Base-by-base conservation (phyloP, 2,797 vertebrate genomes). In the Sarcophilus harrisii region DNA sequence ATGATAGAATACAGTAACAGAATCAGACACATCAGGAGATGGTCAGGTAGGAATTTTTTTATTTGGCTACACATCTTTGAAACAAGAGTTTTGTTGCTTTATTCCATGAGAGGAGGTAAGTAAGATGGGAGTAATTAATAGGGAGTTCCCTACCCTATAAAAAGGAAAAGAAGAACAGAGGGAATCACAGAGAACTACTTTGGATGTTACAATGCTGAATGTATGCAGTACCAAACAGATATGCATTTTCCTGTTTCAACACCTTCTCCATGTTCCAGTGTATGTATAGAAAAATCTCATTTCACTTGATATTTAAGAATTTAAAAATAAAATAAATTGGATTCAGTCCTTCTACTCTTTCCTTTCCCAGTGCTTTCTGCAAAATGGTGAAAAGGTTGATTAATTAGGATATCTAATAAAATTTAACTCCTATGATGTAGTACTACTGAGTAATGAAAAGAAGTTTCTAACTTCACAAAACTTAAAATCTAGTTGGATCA, bases 61-160 rank as follows among this genome's bases (percentile, higher is more conserved):
- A 8, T 73, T 38, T 81, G 38, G 18, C 38, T 45, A 45, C 11
- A 9, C 38, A 81, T 45, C 21, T 81, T 45, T 45, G 73, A 38
- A 1, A 73, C 1, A 38, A 73, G 66, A 2, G 6, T 38, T 73
- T 21, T 73, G 6, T 73, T 73, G n/a, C n/a, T 73, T 14, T 38
- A 38, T 1, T 5, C 14, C n/a, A 21, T 66, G 54, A 24, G 12
- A 5, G 6, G 1, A 21, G 9, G 16, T 5, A 18, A 0, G 32
- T 73, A 1, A 1, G 0, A 0, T 73, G n/a, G n/a, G 5, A 73
- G n/a, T 6, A 73, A 73, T 5, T 38, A 38, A 73, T 0, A 66
- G 14, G 6, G n/a, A 5, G 6, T 32, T 16, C n/a, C 18, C 5
- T 16, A 1, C 62, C 4, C 58, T 18, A 21, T 1, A n/a, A 73